Percentiles rank a stretch among this genome's conserved stretches.
Evolutionary conservation across 2,797 vertebrate genomes (phyloP).

Genomic region (Harpagifer antarcticus): DNA sequence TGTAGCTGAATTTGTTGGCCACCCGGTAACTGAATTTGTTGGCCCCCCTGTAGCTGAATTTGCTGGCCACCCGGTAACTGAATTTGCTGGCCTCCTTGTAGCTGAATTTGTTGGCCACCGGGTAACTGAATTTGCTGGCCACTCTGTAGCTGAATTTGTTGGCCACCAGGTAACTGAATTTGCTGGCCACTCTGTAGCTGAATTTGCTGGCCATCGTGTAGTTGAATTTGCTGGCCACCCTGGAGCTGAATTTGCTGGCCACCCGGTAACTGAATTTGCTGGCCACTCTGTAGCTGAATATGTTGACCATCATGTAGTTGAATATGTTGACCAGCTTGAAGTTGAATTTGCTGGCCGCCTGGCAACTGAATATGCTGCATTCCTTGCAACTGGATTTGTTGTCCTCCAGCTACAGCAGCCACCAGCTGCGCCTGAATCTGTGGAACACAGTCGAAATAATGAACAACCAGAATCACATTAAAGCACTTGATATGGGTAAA

Average conservation of each 20-base stretch:
- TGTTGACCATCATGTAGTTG: conserved; percentile 9
- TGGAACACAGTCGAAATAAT: conserved; percentile 21
- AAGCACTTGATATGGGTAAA: neutral
- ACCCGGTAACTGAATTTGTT: conserved; percentile 67
- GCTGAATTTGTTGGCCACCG: conserved; percentile 49
- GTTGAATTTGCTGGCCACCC: conserved; percentile 3
- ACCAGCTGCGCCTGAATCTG: conserved; percentile 83
- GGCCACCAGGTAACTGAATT: conserved; percentile 53
- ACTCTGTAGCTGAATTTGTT: conserved; percentile 57
- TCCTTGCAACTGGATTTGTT: conserved; percentile 86
- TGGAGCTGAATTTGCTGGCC: conserved; percentile 16
- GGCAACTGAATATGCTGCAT: conserved; percentile 74
- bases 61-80: conserved; percentile 61
- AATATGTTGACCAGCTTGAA: conserved; percentile 5
- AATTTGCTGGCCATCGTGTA: conserved; percentile 88
- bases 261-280: neutral
- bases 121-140: conserved; percentile 90
- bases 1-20: conserved; percentile 70
- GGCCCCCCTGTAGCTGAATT: conserved; percentile 70
- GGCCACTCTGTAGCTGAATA: neutral
- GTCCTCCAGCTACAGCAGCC: conserved; percentile 78
- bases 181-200: conserved; percentile 76
- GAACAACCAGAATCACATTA: conserved; percentile 11
- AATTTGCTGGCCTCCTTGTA: conserved; percentile 54
- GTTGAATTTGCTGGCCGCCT: conserved; percentile 37